Conservation (phyloP, 2,797 vertebrate species). For the Loriculus beryllinus region DNA sequence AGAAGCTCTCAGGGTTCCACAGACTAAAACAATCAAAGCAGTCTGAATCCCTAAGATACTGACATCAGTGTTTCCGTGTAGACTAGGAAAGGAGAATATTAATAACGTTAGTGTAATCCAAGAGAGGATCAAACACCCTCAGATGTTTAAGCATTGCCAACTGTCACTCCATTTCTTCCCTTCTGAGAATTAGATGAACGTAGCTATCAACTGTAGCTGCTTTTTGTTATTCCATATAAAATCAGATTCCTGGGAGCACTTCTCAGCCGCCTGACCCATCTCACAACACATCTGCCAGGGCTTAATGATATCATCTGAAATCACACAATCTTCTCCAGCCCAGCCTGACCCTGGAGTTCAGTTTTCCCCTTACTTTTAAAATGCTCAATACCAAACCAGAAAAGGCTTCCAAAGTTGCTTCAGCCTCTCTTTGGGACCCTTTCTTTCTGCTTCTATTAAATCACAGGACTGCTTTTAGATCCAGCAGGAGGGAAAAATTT, state of each 20-base stretch:
- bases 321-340: neutral
- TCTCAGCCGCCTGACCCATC: neutral
- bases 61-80: neutral
- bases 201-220: neutral
- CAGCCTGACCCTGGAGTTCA: neutral
- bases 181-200: neutral
- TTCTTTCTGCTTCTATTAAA: constrained; percentile 42
- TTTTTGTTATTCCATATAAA: neutral
- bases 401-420: neutral
- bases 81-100: neutral
- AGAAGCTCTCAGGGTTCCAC: neutral
- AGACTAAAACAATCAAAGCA: neutral
- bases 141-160: neutral
- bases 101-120: neutral
- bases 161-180: neutral
- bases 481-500: constrained; percentile 35
- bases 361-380: neutral
- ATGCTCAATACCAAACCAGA: neutral
- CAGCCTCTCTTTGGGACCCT: constrained; percentile 60
- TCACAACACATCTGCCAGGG: neutral
- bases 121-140: neutral
- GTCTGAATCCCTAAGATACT: neutral
- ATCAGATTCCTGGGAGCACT: neutral
- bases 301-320: neutral
- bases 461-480: constrained; percentile 49